Evolutionary conservation across 2,888 invertebrate genomes (phyloP), one percentile per base, ranked within the genome.

Genomic region (Steinernema carpocapsae): DNA sequence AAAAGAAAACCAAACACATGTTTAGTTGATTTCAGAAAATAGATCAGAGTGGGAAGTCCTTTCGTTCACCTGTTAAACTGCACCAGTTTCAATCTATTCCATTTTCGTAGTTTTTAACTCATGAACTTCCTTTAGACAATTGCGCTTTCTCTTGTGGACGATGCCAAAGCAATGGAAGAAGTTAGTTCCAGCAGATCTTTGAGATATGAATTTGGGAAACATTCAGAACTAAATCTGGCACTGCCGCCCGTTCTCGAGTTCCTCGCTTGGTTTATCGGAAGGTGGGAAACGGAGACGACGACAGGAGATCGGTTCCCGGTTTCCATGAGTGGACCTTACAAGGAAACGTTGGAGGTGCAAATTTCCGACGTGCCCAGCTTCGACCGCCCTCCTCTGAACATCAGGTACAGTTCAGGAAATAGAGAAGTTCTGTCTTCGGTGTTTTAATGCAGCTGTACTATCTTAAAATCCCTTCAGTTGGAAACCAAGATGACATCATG

Each of bases 301-400:
- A 59, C 48, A 19, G 70, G 71, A 64, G 59, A 70, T 71, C 76
- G 84, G 52, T 86, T 83, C 78, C 86, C 86, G 14, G 79, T 80
- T 24, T 76, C 80, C 3, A 79, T 84, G 75, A 74, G 77, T 17
- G 81, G 83, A 1, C 77, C 80, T 7, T 86, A 86, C 77, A 75
- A 51, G 7, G 86, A 86, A 72, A 77, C 80, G 4, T 74, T 86
- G 24, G 83, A 85, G 45, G 76, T 86, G 22, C 79, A 79, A 70
- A 79, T 83, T 2, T 76, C 83, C 12, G 84, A 83, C 32, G 84
- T 85, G 26, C 83, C 84, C 17, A 76, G 81, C 51, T 86, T 86
- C 75, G 86, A 86, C 74, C 79, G 86, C 51, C 86, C 86, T 12
- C 81, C 85, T 10, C 82, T 86, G 64, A 86, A 86, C 76, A 77